A percentile compares a stretch with the other conserved stretches of the same genome.
Conservation (phyloP, 2,888 invertebrate genomes). For the Mantis religiosa region DNA sequence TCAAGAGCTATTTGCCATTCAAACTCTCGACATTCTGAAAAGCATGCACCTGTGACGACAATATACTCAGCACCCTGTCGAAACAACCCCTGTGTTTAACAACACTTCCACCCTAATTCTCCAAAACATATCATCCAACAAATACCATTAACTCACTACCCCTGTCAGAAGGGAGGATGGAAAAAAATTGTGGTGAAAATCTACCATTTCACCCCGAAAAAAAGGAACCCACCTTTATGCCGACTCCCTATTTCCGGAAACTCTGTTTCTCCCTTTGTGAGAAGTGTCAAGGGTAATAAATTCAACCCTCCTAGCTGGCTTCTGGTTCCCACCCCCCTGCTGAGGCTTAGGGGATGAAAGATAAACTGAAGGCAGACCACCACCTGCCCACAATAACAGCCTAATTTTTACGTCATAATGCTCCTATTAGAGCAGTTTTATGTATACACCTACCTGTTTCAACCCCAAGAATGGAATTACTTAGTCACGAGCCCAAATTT, state of each 20-base stretch:
- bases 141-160: background rate
- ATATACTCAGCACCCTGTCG: background rate
- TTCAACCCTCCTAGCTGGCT: background rate
- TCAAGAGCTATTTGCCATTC: no score
- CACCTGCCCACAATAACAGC: background rate
- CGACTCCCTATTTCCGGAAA: background rate
- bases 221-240: background rate
- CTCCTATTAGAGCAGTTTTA: background rate
- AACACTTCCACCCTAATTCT: background rate
- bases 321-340: background rate
- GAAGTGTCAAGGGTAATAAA: background rate
- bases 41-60: background rate
- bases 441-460: background rate
- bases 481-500: no score
- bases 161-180: background rate
- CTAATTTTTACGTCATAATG: background rate
- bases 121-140: background rate
- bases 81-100: background rate
- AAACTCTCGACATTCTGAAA: background rate
- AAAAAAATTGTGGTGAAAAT: conserved; percentile 4
- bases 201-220: conserved; percentile 12
- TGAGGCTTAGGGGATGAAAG: background rate
- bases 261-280: background rate
- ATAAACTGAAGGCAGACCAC: background rate
- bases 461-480: no score